These are phyloP conservation scores for Blastomussa wellsi DNA, from an alignment of 92 coral and sea anemone genomes.

Conservation along the genomic window DNA sequence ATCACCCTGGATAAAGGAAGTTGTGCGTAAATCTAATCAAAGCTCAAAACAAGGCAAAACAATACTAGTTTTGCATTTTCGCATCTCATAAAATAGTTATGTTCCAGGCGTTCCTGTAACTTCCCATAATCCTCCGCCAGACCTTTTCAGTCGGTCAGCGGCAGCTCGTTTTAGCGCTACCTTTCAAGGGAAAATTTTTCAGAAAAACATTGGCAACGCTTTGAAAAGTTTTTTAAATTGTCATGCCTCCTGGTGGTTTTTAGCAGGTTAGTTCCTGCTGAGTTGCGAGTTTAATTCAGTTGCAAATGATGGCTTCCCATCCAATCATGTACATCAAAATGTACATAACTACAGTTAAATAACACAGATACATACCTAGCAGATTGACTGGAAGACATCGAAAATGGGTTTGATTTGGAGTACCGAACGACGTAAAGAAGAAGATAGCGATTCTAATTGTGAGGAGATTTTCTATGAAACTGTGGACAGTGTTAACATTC, in stretches of 20 bases:
- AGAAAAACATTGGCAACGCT: slow-evolving; percentile 7
- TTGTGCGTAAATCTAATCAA: slow-evolving; percentile 8
- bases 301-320: neutral
- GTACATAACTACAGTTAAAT: too few relatives aligned
- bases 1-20: neutral
- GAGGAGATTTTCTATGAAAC: slow-evolving; percentile 41
- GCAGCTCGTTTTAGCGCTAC: slow-evolving; percentile 15
- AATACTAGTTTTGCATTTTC: slow-evolving; percentile 33
- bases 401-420: slow-evolving; percentile 35
- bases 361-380: too few relatives aligned
- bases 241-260: slow-evolving; percentile 23
- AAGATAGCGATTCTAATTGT: slow-evolving; percentile 7
- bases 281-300: slow-evolving; percentile 16
- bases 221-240: neutral
- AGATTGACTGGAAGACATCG: neutral
- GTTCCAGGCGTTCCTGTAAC: slow-evolving; percentile 10
- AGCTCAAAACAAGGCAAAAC: neutral
- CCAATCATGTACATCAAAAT: neutral
- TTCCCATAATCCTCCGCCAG: slow-evolving; percentile 23
- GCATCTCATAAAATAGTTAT: neutral
- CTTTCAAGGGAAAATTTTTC: neutral
- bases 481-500: neutral
- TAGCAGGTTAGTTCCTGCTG: slow-evolving; percentile 14
- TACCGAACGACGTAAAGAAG: neutral
- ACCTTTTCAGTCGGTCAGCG: neutral